Conservation (phyloP, 2,888 invertebrate species). For the Orchesella flavescens region DNA sequence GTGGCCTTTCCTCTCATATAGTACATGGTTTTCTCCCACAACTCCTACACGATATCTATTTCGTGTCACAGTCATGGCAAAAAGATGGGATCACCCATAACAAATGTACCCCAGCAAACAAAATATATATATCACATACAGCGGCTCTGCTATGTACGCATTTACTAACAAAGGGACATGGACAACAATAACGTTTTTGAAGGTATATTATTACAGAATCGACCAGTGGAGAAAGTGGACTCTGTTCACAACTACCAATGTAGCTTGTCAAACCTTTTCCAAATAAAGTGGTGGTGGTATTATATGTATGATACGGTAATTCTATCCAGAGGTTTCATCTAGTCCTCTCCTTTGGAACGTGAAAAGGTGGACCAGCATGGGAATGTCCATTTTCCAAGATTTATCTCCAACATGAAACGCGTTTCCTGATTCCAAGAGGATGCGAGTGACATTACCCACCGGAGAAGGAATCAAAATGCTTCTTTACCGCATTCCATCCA, state of each 20-base stretch:
- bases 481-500: slow-evolving; percentile 32
- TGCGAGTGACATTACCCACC: no score
- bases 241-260: no score
- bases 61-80: neutral
- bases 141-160: no score
- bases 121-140: no score
- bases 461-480: slow-evolving; percentile 32
- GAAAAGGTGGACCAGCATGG: no score
- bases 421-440: no score
- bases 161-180: neutral
- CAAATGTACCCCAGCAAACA: neutral
- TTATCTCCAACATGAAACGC: no score
- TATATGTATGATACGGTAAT: no score
- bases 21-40: neutral
- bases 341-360: no score
- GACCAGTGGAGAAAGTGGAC: neutral
- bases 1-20: neutral
- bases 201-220: neutral
- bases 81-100: neutral
- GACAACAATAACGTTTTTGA: neutral
- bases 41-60: neutral
- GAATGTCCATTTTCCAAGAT: no score
- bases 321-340: no score
- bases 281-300: neutral
- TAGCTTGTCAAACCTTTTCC: neutral